Evolutionary conservation across 2,797 vertebrate species (phyloP), one percentile per base, ranked within the genome.

Genomic region (Synanceia verrucosa): DNA sequence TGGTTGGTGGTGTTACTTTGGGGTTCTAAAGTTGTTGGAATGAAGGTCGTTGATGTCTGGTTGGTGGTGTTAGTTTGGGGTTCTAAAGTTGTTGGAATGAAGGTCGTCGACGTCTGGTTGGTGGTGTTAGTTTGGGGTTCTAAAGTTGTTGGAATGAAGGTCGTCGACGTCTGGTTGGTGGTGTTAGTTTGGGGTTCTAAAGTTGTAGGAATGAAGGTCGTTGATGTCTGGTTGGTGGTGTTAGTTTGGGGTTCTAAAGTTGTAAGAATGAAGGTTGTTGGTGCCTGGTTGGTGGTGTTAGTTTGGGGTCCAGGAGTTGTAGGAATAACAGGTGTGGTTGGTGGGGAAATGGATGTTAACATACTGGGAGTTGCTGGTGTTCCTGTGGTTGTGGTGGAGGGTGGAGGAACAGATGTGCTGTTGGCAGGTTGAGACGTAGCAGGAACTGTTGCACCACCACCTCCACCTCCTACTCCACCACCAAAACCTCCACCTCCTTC

Each of bases 391-490:
- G n/a, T 44, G 41, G 41, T 19, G 19, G 0, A 3, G 18, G n/a
- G n/a, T n/a, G n/a, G 18, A 43, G 0, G 41, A n/a, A 9, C 41
- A 44, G n/a, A 44, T 44, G n/a, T 43, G 34, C 5, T 36, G 19
- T 18, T 44, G n/a, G 18, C 16, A 0, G n/a, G 9, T 43, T 0
- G 0, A n/a, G 41, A 43, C 8, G n/a, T 44, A 44, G 41, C 41
- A 44, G 41, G n/a, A 44, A 44, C 9, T 44, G 0, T 19, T 44
- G 41, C 2, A 44, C n/a, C 34, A 43, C 18, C 39, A 43, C 0
- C 18, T n/a, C 39, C 33, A 3, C 3, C 33, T 10, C 2, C 33
- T 9, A 2, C 33, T 9, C 33, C 33, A 9, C 39, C 36, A 2
- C 12, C 13, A 14, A 1, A 13, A 36, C 12, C 34, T 12, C 34